phyloP scores from a whole-genome alignment of 2,888 invertebrate species.

The Nymphalis urticae region DNA sequence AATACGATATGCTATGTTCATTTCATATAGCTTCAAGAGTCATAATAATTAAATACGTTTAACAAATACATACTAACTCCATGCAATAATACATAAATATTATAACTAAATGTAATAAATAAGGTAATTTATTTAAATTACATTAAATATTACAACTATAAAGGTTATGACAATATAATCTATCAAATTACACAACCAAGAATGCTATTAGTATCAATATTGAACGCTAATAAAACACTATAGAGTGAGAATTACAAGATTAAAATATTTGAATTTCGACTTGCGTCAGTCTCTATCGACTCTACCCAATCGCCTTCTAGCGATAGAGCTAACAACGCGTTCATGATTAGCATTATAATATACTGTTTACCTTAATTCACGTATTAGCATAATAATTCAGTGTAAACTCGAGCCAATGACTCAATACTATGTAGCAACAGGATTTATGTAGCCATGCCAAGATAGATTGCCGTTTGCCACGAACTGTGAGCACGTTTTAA shows the following conservation, averaged over 20 bases:
- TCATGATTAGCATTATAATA: slow-evolving; percentile 24
- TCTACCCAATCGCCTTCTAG: background rate
- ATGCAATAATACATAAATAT: background rate
- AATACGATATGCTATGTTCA: too few relatives aligned
- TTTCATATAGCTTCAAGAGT: too few relatives aligned
- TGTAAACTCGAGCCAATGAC: slow-evolving; percentile 26
- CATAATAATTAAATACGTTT: too few relatives aligned
- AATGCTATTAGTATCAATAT: background rate
- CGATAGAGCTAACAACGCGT: slow-evolving; percentile 6
- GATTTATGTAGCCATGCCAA: slow-evolving; percentile 27
- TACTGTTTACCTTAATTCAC: slow-evolving; percentile 29
- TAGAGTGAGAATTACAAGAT: too few relatives aligned
- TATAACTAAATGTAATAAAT: background rate
- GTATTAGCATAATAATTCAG: slow-evolving; percentile 32
- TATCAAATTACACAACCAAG: background rate
- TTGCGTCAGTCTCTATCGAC: background rate
- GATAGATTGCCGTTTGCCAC: slow-evolving; percentile 44
- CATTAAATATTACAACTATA: background rate
- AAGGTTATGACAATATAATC: background rate
- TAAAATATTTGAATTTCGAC: background rate
- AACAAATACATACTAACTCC: too few relatives aligned
- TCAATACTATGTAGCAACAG: slow-evolving; percentile 31
- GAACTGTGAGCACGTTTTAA: slow-evolving; percentile 46
- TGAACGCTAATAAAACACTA: too few relatives aligned
- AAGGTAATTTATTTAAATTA: background rate